These are phyloP conservation scores for Daubentonia madagascariensis DNA, from an alignment of 2,113 vertebrate genomes.

Conservation along the genomic window DNA sequence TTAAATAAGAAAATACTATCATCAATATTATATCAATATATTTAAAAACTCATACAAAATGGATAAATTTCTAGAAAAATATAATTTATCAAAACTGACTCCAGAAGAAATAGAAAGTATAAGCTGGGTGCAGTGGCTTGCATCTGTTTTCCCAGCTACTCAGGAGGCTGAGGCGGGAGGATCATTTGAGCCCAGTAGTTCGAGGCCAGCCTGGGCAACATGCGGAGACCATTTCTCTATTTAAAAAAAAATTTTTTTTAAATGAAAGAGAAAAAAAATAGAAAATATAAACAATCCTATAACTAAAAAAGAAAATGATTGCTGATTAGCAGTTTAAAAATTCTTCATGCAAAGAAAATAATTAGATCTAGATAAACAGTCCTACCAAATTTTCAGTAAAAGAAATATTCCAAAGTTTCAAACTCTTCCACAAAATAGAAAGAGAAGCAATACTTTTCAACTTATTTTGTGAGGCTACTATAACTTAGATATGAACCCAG, in stretches of 20 bases:
- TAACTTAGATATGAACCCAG: background rate
- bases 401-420: background rate
- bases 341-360: background rate
- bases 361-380: background rate
- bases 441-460: background rate
- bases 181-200: no score
- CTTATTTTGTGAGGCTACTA: background rate
- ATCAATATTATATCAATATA: background rate
- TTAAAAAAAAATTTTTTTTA: background rate
- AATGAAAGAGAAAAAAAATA: background rate
- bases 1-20: background rate
- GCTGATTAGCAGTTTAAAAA: background rate
- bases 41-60: background rate
- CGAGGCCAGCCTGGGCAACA: no score
- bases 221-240: no score
- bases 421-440: background rate
- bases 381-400: background rate
- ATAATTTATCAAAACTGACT: background rate
- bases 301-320: background rate
- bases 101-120: no score
- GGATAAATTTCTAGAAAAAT: background rate
- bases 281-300: background rate
- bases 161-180: no score
- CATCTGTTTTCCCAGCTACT: no score
- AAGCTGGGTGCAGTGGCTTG: background rate